These are phyloP conservation scores for Gobio occitaniae DNA, from an alignment of 2,797 vertebrate genomes.

Conservation along the genomic window DNA sequence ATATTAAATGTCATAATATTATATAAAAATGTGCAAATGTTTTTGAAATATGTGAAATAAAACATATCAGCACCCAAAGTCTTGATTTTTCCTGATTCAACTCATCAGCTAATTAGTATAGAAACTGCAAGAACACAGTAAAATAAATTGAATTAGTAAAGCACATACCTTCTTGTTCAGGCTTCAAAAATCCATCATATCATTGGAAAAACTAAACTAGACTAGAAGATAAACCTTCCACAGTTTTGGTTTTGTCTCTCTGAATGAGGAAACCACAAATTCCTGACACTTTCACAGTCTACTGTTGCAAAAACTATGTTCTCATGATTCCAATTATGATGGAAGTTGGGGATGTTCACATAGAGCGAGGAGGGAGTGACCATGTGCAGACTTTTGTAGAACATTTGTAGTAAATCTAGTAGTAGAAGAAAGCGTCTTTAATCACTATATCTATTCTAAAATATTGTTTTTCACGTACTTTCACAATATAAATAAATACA, in stretches of 20 bases:
- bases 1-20: neutral
- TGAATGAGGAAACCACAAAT: slow-evolving; percentile 1
- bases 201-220: neutral
- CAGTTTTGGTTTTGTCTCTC: neutral
- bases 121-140: too few relatives aligned
- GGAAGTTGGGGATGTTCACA: neutral
- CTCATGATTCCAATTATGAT: slow-evolving; percentile 43
- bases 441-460: neutral
- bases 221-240: neutral
- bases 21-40: neutral
- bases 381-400: neutral
- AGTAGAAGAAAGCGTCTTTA: neutral
- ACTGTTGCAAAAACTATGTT: neutral
- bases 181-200: neutral
- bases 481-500: neutral
- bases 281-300: neutral
- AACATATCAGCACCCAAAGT: neutral
- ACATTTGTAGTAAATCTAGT: neutral
- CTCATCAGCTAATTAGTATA: too few relatives aligned
- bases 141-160: neutral
- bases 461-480: neutral
- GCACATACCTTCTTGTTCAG: slow-evolving; percentile 5
- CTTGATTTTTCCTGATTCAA: too few relatives aligned
- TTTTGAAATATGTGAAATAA: neutral
- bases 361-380: neutral